Evolutionary conservation across 1,140 invertebrate species (phyloP).

Genomic region (Drosophila pallidifrons): DNA sequence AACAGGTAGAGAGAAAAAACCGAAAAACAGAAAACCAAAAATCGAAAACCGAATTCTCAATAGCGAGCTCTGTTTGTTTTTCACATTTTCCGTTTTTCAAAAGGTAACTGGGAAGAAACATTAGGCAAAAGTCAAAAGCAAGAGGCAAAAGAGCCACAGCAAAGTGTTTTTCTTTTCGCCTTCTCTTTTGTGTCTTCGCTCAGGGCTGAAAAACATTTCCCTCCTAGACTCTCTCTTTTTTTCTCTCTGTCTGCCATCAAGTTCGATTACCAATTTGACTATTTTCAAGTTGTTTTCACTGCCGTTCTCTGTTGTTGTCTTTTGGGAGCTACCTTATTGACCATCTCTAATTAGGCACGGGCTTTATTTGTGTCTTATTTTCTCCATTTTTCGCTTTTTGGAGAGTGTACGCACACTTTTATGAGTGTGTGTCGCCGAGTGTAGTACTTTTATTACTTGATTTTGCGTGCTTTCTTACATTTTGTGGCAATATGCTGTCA

Average conservation of each 20-base stretch:
- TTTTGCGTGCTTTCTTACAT: slow-evolving; percentile 55
- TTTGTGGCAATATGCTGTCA: slow-evolving; percentile 70
- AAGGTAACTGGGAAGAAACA: slow-evolving; percentile 22
- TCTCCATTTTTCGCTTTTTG: neutral
- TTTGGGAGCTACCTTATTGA: slow-evolving; percentile 28
- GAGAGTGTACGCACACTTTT: slow-evolving; percentile 12
- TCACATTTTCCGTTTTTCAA: slow-evolving; percentile 59
- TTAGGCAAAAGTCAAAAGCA: slow-evolving; percentile 29
- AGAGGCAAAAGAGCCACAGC: slow-evolving; percentile 22
- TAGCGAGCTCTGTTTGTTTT: slow-evolving; percentile 62
- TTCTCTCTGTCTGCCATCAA: slow-evolving; percentile 13
- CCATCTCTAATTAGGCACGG: slow-evolving; percentile 26
- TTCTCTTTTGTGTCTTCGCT: slow-evolving; percentile 26
- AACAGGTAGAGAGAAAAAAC: slow-evolving; percentile 69
- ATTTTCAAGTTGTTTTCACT: slow-evolving; percentile 73
- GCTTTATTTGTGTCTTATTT: neutral
- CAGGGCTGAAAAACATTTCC: neutral
- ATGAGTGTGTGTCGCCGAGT: slow-evolving; percentile 3
- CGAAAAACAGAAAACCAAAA: neutral
- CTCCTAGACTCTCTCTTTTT: neutral
- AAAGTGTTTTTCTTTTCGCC: slow-evolving; percentile 35
- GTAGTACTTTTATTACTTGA: slow-evolving; percentile 29
- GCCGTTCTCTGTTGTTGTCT: slow-evolving; percentile 31
- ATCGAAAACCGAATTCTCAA: slow-evolving; percentile 15
- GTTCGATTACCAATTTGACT: slow-evolving; percentile 77